phyloP scores from a whole-genome alignment of 1,140 invertebrate species.

The Aporrectodea caliginosa region DNA sequence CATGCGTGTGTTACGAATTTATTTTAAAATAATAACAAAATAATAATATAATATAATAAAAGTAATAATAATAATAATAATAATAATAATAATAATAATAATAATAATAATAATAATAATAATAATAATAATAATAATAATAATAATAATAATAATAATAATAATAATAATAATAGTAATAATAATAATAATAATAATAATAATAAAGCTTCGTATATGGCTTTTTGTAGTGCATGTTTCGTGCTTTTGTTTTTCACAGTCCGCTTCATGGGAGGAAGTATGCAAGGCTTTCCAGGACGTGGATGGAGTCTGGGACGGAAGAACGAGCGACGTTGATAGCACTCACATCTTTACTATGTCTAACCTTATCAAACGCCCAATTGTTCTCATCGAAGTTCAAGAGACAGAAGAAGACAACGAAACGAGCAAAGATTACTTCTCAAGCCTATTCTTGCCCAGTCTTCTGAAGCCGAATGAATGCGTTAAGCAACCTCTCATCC shows the following conservation, averaged over 20 bases:
- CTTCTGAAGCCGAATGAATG: neutral
- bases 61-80: too few species aligned
- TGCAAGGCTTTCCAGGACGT: neutral
- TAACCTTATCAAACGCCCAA: neutral
- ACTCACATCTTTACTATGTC: neutral
- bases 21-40: too few species aligned
- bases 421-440: neutral
- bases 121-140: constrained; percentile 4
- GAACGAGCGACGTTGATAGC: neutral
- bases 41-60: too few species aligned
- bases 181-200: neutral
- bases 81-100: too few species aligned
- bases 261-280: neutral
- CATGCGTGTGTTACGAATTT: too few species aligned
- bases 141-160: neutral
- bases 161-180: neutral
- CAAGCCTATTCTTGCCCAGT: neutral
- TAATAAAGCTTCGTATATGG: neutral
- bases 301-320: neutral
- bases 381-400: neutral
- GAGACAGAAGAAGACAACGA: neutral
- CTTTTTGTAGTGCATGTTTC: too few species aligned
- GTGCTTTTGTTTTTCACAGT: neutral
- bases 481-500: neutral
- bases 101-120: too few species aligned